phyloP scores from a whole-genome alignment of 2,888 invertebrate genomes.

The Balanococcus diminutus region DNA sequence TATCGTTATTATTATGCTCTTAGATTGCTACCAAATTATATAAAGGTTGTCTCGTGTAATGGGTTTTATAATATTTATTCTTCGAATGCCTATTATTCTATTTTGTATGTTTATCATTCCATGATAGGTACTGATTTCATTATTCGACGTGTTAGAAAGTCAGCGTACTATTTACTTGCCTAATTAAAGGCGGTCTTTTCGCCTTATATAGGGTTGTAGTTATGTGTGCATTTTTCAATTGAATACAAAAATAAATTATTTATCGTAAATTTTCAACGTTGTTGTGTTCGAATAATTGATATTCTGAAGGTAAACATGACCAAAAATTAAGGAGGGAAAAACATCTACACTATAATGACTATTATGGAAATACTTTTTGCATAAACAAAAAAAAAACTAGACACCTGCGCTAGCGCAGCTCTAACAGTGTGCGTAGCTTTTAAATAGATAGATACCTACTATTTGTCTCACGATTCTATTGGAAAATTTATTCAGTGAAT shows the following conservation, averaged over 20 bases:
- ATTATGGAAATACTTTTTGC: no score
- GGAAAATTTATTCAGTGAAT: no score
- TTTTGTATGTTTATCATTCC: conserved; percentile 18
- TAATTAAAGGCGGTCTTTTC: neutral
- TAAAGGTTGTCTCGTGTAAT: conserved; percentile 11
- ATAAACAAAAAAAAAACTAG: no score
- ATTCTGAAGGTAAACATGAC: no score
- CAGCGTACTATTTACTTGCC: conserved; percentile 20
- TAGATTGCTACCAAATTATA: neutral
- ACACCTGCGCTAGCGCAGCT: no score
- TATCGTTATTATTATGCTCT: neutral
- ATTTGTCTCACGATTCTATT: no score
- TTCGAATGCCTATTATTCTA: conserved; percentile 3
- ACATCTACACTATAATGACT: no score
- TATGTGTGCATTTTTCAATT: neutral
- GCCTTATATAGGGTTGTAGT: neutral
- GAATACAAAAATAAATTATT: conserved; percentile 5
- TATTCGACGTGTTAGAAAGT: neutral
- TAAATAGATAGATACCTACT: no score
- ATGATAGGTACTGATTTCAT: conserved; percentile 24
- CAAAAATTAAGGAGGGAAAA: no score
- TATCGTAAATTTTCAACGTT: neutral
- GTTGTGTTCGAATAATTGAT: no score
- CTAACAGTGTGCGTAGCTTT: no score
- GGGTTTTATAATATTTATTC: neutral